Percentiles rank a stretch among this genome's conserved stretches.
Evolutionary conservation across 1,140 invertebrate species (phyloP).

Genomic region (Armadillidium nasatum): DNA sequence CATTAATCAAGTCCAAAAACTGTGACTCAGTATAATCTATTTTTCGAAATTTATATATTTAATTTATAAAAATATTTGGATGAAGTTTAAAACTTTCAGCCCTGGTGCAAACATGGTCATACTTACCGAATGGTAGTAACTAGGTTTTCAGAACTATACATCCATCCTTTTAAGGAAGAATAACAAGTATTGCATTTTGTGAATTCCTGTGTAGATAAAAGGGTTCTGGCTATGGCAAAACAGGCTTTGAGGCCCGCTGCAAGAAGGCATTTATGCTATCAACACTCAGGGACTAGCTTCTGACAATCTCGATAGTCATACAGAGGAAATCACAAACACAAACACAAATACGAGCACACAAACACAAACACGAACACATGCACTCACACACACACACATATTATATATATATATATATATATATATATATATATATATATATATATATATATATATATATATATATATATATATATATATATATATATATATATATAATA

Average conservation of each 20-base stretch:
- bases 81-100: too few species aligned
- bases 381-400: neutral
- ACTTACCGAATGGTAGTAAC: too few species aligned
- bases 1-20: too few species aligned
- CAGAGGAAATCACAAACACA: neutral
- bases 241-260: neutral
- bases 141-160: too few species aligned
- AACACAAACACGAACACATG: neutral
- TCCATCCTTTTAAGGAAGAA: too few species aligned
- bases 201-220: neutral
- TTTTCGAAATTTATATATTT: too few species aligned
- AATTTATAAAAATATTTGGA: too few species aligned
- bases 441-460: slow-evolving; percentile 24
- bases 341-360: too few species aligned
- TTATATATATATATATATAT: neutral
- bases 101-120: too few species aligned
- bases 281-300: neutral
- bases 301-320: neutral
- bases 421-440: slow-evolving; percentile 20
- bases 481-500: neutral
- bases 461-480: slow-evolving; percentile 26
- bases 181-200: too few species aligned
- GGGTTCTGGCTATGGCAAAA: too few species aligned
- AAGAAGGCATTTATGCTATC: neutral
- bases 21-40: too few species aligned